Percentiles rank a stretch among this genome's conserved stretches.
Conservation (phyloP, 1,140 invertebrate genomes). For the Eciton burchellii region DNA sequence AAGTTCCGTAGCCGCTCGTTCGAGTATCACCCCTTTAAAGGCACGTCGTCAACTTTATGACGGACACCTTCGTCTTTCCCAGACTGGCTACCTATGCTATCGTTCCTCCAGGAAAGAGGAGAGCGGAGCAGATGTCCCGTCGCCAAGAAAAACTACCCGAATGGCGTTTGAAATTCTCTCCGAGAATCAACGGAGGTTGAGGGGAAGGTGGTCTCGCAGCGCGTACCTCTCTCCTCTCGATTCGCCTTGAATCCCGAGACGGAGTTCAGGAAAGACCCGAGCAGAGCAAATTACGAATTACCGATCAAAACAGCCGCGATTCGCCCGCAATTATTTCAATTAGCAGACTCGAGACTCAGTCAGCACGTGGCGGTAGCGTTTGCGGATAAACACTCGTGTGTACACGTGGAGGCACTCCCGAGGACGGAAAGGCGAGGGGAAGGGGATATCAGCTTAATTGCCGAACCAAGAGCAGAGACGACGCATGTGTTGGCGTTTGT, state of each 20-base stretch:
- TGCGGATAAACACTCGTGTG: constrained; percentile 40
- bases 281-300: not conserved
- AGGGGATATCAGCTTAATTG: constrained; percentile 72
- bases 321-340: constrained; percentile 63
- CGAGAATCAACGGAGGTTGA: not conserved
- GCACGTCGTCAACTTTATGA: constrained; percentile 57
- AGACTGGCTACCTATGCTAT: constrained; percentile 37
- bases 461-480: constrained; percentile 30
- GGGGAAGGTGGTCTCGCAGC: not conserved
- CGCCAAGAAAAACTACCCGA: not conserved
- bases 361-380: not conserved
- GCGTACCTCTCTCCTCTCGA: too few species aligned
- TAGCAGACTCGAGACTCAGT: constrained; percentile 55
- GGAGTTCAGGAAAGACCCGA: too few species aligned
- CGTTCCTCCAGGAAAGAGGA: not conserved
- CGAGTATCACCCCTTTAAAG: constrained; percentile 46
- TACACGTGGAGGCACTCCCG: not conserved
- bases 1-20: constrained; percentile 33
- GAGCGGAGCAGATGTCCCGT: not conserved
- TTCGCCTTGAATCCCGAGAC: too few species aligned
- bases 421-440: constrained; percentile 50
- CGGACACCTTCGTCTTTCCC: constrained; percentile 44
- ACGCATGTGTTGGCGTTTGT: not conserved
- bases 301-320: not conserved
- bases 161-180: not conserved